Base-by-base conservation (phyloP, 2,113 vertebrate genomes). In the Poeciliopsis turrubarensis region DNA sequence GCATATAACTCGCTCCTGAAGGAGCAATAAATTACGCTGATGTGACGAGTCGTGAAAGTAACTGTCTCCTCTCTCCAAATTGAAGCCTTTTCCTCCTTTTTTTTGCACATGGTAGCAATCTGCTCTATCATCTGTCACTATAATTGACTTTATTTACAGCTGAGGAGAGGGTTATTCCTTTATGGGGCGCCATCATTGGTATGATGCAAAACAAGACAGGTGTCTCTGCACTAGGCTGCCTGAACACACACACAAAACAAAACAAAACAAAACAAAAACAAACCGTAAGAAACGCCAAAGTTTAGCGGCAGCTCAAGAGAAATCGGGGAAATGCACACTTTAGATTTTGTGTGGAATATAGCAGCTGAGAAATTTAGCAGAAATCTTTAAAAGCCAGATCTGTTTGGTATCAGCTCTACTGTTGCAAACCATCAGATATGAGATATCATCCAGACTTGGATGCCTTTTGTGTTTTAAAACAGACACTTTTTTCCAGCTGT, bases 21-120 rank as follows among this genome's bases (percentile, higher is more conserved):
- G 81, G 51, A 70, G 69, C 69, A 69, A 80, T 90, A 88, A 88
- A 89, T 86, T 82, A 82, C 41, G 26, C 37, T 72, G 30, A 30
- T 72, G 60, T 75, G 51, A 83, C 54, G 34, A 62, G 27, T 30
- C 71, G 73, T 83, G 84, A 88, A 92, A 84, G 31, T 22, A 41
- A 25, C 73, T 37, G 34, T 37, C 34, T 82, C 25, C 34, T 74
- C 34, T 76, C 10, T 25, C 30, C 64, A 83, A 82, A 89, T 87
- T 83, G 79, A 67, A 89, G 75, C 79, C 66, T 79, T 71, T 71
- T 75, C 65, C 54, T 68, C 84, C n/a, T 17, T 39, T 67, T 78
- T 31, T 78, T 31, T 65, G 68, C 79, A 80, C 70, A 80, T 65
- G 71, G 66, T 70, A 57, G 32, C 65, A 75, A 87, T 89, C 63